phyloP scores from a whole-genome alignment of 2,113 vertebrate species.

The Numenius arquata region DNA sequence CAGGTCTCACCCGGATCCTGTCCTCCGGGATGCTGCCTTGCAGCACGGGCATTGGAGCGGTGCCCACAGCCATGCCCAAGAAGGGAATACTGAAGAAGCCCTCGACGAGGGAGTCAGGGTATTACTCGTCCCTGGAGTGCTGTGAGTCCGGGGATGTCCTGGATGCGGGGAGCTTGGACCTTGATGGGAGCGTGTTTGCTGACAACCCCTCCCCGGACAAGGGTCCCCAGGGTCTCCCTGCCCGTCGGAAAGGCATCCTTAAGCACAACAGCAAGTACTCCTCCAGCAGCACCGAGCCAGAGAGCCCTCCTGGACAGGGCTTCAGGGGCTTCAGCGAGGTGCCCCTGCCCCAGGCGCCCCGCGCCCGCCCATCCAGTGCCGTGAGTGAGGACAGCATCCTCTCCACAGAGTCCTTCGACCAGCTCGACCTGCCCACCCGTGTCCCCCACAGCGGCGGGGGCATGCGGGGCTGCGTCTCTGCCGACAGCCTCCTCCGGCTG shows the following conservation, averaged over 20 bases:
- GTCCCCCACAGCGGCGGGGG: neutral
- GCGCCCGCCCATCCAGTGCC: slow-evolving; percentile 71
- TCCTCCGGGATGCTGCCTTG: neutral
- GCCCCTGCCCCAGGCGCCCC: slow-evolving; percentile 39
- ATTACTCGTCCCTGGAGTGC: slow-evolving; percentile 89
- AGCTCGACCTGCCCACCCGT: slow-evolving; percentile 85
- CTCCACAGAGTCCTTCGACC: slow-evolving; percentile 95
- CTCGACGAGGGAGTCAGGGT: slow-evolving; percentile 83
- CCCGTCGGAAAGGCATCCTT: slow-evolving; percentile 85
- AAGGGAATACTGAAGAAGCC: slow-evolving; percentile 96
- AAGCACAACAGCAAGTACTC: slow-evolving; percentile 89
- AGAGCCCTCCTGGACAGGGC: neutral
- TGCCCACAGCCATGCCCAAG: slow-evolving; percentile 64
- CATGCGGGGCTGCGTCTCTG: slow-evolving; percentile 86
- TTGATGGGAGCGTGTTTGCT: slow-evolving; percentile 42
- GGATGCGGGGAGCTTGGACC: slow-evolving; percentile 25
- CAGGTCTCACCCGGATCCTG: neutral
- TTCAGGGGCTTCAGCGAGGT: slow-evolving; percentile 80
- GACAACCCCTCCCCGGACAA: neutral
- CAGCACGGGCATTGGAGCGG: fast-evolving
- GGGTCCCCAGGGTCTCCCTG: slow-evolving; percentile 32
- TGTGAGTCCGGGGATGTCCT: slow-evolving; percentile 72
- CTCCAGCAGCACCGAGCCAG: slow-evolving; percentile 31
- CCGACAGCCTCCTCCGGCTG: slow-evolving; percentile 85
- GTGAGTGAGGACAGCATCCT: slow-evolving; percentile 95